A percentile compares a stretch with the other conserved stretches of the same genome.
Evolutionary conservation across 2,888 invertebrate species (phyloP).

Genomic region (Tetanocera ferruginea): DNA sequence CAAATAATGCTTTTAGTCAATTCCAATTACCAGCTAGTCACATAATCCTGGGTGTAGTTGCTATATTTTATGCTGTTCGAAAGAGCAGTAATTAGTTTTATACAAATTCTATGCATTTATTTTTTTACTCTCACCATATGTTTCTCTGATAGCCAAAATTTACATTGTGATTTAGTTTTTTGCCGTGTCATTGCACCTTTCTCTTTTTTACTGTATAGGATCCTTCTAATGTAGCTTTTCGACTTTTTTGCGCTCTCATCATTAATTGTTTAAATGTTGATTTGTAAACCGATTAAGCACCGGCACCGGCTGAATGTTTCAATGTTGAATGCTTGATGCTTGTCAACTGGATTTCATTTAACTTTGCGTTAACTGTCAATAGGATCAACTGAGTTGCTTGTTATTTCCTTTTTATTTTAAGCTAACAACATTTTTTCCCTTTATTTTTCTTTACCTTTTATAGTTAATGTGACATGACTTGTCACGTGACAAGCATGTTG

Average conservation of each 20-base stretch:
- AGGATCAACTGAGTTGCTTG: not conserved
- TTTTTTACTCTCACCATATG: too few species aligned
- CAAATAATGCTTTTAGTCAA: too few species aligned
- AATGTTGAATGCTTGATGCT: not conserved
- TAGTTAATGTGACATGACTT: not conserved
- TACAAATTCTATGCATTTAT: not conserved
- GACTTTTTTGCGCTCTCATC: not conserved
- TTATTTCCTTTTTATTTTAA: not conserved
- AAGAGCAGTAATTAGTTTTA: not conserved
- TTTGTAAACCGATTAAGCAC: conserved; percentile 18
- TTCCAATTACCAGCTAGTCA: too few species aligned
- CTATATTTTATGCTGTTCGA: too few species aligned
- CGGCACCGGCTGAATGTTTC: not conserved
- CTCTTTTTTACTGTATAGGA: too few species aligned
- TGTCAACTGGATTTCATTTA: not conserved
- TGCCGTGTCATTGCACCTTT: not conserved
- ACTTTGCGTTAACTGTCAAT: conserved; percentile 21
- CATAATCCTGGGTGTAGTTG: too few species aligned
- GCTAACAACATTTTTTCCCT: not conserved
- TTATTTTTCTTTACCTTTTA: not conserved
- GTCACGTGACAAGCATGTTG: conserved; percentile 3
- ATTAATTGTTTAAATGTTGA: conserved; percentile 32
- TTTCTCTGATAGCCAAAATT: too few species aligned
- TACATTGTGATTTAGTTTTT: not conserved
- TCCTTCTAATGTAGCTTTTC: too few species aligned